These are phyloP conservation scores for Brachypteracias leptosomus DNA, from an alignment of 2,113 vertebrate species.

Conservation along the genomic window DNA sequence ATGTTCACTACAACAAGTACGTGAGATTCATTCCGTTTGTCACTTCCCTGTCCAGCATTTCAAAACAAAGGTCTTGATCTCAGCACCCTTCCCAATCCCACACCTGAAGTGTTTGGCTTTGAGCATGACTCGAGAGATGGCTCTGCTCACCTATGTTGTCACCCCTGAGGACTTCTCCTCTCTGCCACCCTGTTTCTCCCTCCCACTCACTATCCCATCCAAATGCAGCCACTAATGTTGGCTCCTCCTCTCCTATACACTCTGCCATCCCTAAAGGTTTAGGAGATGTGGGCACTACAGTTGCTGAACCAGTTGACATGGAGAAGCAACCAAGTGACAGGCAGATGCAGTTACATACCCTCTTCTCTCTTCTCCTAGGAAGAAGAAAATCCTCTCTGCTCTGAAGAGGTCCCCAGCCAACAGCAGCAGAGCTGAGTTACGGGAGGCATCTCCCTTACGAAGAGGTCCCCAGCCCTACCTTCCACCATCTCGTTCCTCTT, in stretches of 20 bases:
- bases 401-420: slow-evolving; percentile 73
- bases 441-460: not conserved
- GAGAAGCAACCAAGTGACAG: not conserved
- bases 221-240: not conserved
- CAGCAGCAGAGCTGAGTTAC: slow-evolving; percentile 47
- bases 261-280: not conserved
- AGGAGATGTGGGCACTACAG: not conserved
- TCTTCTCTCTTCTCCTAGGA: slow-evolving; percentile 54
- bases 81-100: not conserved
- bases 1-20: slow-evolving; percentile 84
- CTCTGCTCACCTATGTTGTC: not conserved
- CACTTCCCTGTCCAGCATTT: not conserved
- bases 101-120: not conserved
- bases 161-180: not conserved
- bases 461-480: not conserved
- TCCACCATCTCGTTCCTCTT: slow-evolving; percentile 71
- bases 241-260: not conserved
- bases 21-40: not conserved
- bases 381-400: slow-evolving; percentile 80
- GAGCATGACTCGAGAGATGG: not conserved
- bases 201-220: not conserved
- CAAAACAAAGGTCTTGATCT: not conserved
- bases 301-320: not conserved
- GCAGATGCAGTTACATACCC: not conserved
- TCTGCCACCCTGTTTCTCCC: not conserved